Evolutionary conservation across 2,113 vertebrate species (phyloP).

Genomic region (Alces alces): DNA sequence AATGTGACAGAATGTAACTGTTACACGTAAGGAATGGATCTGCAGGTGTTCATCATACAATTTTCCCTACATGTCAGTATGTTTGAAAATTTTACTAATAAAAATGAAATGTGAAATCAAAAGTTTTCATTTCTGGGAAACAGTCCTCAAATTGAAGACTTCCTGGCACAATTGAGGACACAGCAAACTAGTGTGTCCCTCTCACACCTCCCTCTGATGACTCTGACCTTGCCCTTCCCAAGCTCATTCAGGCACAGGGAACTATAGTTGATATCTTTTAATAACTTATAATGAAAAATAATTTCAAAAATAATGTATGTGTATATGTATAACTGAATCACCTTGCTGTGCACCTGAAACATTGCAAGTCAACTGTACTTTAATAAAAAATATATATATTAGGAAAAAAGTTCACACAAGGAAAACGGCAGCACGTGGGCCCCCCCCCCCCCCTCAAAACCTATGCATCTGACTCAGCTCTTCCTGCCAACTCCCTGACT

Average conservation of each 20-base stretch:
- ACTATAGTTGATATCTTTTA: neutral
- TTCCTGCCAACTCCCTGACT: neutral
- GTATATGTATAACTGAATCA: neutral
- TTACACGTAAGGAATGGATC: neutral
- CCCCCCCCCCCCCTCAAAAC: neutral
- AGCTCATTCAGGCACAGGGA: neutral
- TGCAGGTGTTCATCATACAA: neutral
- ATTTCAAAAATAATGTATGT: neutral
- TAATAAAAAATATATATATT: neutral
- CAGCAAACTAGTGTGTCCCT: neutral
- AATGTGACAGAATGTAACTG: neutral
- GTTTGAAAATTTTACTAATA: neutral
- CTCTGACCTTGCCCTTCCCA: neutral
- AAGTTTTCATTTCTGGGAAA: neutral
- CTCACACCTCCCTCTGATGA: neutral
- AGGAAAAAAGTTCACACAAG: neutral
- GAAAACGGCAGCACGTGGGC: neutral
- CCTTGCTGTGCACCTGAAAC: neutral
- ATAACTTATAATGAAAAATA: neutral
- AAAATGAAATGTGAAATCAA: constrained; percentile 10
- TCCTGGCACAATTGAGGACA: neutral
- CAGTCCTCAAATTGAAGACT: neutral
- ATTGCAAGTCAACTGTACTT: neutral
- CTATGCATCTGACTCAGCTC: neutral
- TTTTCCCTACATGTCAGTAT: neutral